Conservation (phyloP, 2,888 invertebrate genomes). For the Falcaria lacertinaria region DNA sequence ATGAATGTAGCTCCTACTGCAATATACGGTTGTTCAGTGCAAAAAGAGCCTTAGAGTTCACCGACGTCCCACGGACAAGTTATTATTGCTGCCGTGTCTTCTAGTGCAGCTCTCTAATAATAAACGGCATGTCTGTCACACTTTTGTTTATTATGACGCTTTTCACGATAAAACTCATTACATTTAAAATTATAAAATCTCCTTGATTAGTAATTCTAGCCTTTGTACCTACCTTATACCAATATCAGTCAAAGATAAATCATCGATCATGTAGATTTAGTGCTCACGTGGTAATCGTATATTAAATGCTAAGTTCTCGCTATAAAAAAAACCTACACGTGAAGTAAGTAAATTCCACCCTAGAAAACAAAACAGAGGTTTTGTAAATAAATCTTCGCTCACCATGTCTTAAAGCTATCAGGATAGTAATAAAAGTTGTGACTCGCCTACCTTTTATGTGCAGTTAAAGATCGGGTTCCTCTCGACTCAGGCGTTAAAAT, state of each 20-base stretch:
- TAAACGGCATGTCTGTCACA: conserved; percentile 2
- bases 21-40: conserved; percentile 26
- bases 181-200: too few species aligned
- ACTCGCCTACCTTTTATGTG: conserved; percentile 27
- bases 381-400: neutral
- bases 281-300: too few species aligned
- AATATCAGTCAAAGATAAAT: too few species aligned
- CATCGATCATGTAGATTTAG: too few species aligned
- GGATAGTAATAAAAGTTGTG: neutral
- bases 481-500: conserved; percentile 28
- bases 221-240: too few species aligned
- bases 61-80: conserved; percentile 47
- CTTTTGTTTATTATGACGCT: neutral
- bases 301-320: too few species aligned
- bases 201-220: too few species aligned
- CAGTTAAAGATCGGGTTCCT: conserved; percentile 16
- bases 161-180: too few species aligned
- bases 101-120: conserved; percentile 23
- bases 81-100: conserved; percentile 39
- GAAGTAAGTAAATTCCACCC: too few species aligned
- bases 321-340: too few species aligned
- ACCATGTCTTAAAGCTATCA: neutral
- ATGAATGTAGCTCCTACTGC: neutral
- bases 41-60: conserved; percentile 60
- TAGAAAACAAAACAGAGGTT: too few species aligned